Conservation (phyloP, 2,888 invertebrate species). For the Drosophila demipolita region DNA sequence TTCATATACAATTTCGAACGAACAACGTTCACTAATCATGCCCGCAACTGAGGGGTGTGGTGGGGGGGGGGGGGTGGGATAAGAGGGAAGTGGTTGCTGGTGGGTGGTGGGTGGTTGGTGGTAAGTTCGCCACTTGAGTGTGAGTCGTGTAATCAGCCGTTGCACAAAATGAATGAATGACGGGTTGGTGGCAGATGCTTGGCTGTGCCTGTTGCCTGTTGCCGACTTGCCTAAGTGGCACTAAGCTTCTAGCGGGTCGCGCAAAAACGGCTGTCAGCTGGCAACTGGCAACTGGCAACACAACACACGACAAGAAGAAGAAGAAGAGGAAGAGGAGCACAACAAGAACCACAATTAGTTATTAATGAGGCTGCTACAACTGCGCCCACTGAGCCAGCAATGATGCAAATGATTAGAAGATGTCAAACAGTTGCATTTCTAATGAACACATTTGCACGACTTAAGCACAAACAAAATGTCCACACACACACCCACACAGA, state of each 20-base stretch:
- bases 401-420: conserved; percentile 30
- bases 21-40: not conserved
- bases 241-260: conserved; percentile 31
- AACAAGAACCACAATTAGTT: conserved; percentile 56
- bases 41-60: not conserved
- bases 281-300: conserved; percentile 15
- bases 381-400: conserved; percentile 8
- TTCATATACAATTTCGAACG: not conserved
- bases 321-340: not conserved
- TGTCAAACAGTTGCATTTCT: conserved; percentile 68
- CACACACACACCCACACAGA: conserved; percentile 8
- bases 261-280: conserved; percentile 28
- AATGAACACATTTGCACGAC: conserved; percentile 60
- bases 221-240: conserved; percentile 24
- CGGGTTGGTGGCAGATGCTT: not conserved
- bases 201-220: conserved; percentile 5
- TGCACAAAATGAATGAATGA: conserved; percentile 27
- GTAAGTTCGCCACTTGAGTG: conserved; percentile 40
- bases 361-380: conserved; percentile 63
- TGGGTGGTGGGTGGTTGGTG: not conserved
- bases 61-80: not conserved
- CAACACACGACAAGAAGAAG: too few species aligned
- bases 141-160: conserved; percentile 56
- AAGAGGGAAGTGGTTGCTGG: not conserved
- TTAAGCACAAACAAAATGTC: conserved; percentile 1